Base-by-base conservation (phyloP, 2,113 vertebrate genomes). In the Tichodroma muraria region DNA sequence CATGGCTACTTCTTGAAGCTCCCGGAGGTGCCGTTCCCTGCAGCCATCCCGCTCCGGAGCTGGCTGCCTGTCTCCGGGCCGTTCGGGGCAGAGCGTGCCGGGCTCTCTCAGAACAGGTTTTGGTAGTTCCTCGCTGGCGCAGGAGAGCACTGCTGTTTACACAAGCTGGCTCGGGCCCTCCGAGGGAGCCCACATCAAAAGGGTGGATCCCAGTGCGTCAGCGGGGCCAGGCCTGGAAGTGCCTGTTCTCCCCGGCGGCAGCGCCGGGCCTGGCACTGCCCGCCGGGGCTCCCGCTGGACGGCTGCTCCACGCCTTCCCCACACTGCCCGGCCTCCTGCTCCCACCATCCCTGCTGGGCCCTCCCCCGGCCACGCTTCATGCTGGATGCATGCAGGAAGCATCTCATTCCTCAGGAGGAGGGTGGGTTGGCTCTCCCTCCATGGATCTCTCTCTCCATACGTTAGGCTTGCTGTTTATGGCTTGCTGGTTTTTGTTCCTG, bases 261-360 rank as follows among this genome's bases (percentile, higher is more conserved):
- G 64, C 68, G 83, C 75, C 5, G 2, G 1, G 78, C 53, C 21
- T 7, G 44, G 88, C 15, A 14, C 28, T 85, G 89, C 81, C 84
- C 2, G 2, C 60, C 12, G 54, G 27, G 56, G 82, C 68, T 65
- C 52, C 33, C 59, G 64, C 24, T 59, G 87, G 52, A 40, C 0
- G 27, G 60, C 50, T 2, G 3, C 80, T 79, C 80, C 4, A 1
- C 12, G 4, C 73, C 59, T 76, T 90, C 63, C 73, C n/a, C 0
- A 1, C 5, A 9, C 0, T 0, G 22, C 83, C 0, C 0, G 52
- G 56, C 37, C 54, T 21, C 52, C 78, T 73, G 54, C n/a, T 61
- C 37, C 11, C 50, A 16, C 40, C 21, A 13, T 23, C 38, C 9
- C 2, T 10, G 28, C 25, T 0, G 10, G 78, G 27, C 71, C 21